Evolutionary conservation across 2,888 invertebrate genomes (phyloP), one percentile per base, ranked within the genome.

Genomic region (Aporophyla nigra): DNA sequence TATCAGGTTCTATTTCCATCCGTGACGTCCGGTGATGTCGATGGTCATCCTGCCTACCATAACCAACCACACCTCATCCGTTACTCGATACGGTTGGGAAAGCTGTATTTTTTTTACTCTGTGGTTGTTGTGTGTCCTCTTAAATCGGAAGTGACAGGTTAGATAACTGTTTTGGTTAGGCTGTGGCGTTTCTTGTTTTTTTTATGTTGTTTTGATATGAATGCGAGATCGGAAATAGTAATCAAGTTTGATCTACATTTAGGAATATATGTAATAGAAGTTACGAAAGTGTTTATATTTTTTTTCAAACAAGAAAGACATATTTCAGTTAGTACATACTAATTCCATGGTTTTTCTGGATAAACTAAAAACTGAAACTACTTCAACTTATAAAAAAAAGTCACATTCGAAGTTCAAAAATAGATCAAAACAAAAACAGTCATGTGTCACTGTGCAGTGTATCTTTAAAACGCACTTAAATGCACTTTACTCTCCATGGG

Each of bases 21-120:
- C 51, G 33, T 80, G 69, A n/a, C 33, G 82, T 86, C 85, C 86
- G 86, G 86, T 71, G 82, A 9, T 54, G 59, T 43, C n/a, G 58
- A 76, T 71, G 82, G 79, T 69, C 86, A 85, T 86, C 86, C 85
- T 83, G 85, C 12, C 24, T 27, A 54, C 75, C 74, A 69, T 75
- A 73, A 69, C 76, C 87, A 72, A 80, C 86, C 86, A 58, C 86
- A 85, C 85, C 78, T 71, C 76, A 79, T 86, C 86, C 86, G 86
- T 68, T 73, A 86, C 78, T 67, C 71, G 83, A 87, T 77, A 86
- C 66, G 69, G 76, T 76, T 81, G 85, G 56, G 81, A 87, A 86
- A 86, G 84, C 63, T 7, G 43, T 49, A 19, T 40, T 27, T 76
- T n/a, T 82, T 75, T 53, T 76, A 76, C 6, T 43, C 85, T 86